Base-by-base conservation (phyloP, 37 sponge, comb jelly and placozoan genomes). In the Geodia barretti region DNA sequence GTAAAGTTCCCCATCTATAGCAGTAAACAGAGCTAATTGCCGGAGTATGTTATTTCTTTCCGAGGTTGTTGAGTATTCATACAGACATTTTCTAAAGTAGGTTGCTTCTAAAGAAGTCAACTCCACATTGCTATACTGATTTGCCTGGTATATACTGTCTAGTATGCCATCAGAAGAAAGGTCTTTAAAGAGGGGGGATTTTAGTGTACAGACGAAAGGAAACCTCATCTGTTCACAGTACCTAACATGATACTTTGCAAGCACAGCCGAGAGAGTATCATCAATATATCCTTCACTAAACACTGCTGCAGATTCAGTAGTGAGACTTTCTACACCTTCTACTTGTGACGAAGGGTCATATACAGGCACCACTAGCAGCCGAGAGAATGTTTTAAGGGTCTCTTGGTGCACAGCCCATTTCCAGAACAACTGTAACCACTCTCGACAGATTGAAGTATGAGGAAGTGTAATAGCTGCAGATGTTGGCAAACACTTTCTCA, bases 371-470 rank as follows among this genome's bases (percentile, higher is more conserved):
- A 84, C 62, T 2, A 37, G 61, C n/a, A 54, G 34, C 0, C 23
- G 38, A 5, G 35, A 42, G 75, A 76, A 84, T 0, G 8, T 29
- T 4, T 14, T 4, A 25, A 84, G 62, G n/a, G n/a, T n/a, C n/a
- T 68, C 39, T 29, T 84, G 62, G 7, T 23, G 5, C 37, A 54
- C 33, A 67, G 76, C 77, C 85, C 85, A 84, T 20, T 84, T 41
- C 85, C 85, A 84, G 70, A 84, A 84, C 20, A 25, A 68, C 20
- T 67, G 20, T 24, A 69, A 76, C 85, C 77, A 76, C 3, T 76
- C 60, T 4, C 14, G 39, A 29, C 76, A 59, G 32, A 60, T 75
- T 1, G 26, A 39, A 2, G 39, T n/a, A 39, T 34, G 20, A 39
- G 81, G 24, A 58, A 71, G 41, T 70, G 81, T 63, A 17, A 81